These are phyloP conservation scores for Apostichopus leukothele DNA, from an alignment of 53 echinoderm and acorn worm species.

Conservation along the genomic window DNA sequence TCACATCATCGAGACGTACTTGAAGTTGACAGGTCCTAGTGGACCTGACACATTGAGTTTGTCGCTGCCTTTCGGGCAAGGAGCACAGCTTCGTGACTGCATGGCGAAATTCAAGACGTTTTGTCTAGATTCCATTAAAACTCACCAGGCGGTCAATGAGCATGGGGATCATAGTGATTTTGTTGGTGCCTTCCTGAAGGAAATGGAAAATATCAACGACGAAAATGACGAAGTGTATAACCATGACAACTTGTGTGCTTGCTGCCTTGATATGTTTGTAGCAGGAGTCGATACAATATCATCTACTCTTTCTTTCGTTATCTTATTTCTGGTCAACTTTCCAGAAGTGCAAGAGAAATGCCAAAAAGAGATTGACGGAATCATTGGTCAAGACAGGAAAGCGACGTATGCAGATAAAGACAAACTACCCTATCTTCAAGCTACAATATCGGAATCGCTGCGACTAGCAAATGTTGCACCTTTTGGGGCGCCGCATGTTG, in stretches of 20 bases:
- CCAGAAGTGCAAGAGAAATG: conserved; percentile 34
- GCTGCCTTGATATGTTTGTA: conserved; percentile 38
- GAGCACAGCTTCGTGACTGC: conserved; percentile 29
- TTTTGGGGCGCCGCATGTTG: conserved; percentile 48
- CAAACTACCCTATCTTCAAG: conserved; percentile 39
- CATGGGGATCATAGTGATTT: conserved; percentile 1
- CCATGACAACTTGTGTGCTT: conserved; percentile 16
- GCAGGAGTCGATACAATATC: conserved; percentile 47
- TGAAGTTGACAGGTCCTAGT: conserved; percentile 26
- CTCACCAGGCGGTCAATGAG: background rate
- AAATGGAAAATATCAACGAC: background rate
- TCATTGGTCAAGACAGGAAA: conserved; percentile 31
- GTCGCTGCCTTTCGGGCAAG: conserved; percentile 24
- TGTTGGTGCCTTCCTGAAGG: conserved; percentile 29
- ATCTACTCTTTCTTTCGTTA: conserved; percentile 5
- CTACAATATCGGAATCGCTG: conserved; percentile 37
- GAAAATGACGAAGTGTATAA: conserved; percentile 1
- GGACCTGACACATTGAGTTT: conserved; percentile 5
- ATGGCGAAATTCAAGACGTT: conserved; percentile 35
- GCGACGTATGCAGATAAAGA: conserved; percentile 18
- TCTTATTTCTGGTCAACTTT: conserved; percentile 10
- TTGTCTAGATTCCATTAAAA: background rate
- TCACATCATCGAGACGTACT: conserved; percentile 10
- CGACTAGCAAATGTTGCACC: conserved; percentile 25
- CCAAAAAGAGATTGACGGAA: conserved; percentile 31